phyloP scores from a whole-genome alignment of 2,113 vertebrate genomes.

The Oncorhynchus gorbuscha region DNA sequence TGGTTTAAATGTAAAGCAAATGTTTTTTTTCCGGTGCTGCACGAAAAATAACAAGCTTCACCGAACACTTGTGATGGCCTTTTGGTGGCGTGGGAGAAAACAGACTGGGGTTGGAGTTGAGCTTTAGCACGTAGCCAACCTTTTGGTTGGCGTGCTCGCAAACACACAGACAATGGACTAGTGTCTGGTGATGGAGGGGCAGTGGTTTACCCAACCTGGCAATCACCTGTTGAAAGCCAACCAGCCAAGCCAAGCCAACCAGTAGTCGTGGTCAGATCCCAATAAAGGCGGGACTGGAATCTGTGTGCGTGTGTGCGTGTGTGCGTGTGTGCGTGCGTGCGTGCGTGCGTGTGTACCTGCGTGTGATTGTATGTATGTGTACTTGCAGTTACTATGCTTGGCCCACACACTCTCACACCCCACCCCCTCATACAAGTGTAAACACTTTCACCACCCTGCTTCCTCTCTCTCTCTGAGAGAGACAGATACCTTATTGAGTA shows the following conservation, averaged over 20 bases:
- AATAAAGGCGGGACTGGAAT: background rate
- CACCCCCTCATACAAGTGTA: background rate
- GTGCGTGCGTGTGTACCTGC: no score
- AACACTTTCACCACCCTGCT: no score
- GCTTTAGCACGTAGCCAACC: slow-evolving; percentile 1
- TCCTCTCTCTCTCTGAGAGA: background rate
- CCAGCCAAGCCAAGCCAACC: background rate
- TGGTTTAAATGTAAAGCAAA: background rate
- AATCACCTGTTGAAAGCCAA: background rate
- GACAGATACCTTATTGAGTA: background rate
- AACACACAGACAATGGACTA: background rate
- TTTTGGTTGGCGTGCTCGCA: background rate
- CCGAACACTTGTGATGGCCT: slow-evolving; percentile 2
- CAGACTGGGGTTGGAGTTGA: background rate
- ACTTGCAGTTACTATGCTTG: background rate
- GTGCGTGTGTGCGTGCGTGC: no score
- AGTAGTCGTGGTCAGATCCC: background rate
- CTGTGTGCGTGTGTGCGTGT: background rate
- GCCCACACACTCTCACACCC: background rate
- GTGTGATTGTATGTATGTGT: no score
- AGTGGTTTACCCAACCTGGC: background rate
- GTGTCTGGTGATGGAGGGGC: background rate
- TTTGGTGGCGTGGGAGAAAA: slow-evolving; percentile 4
- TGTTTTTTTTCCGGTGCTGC: slow-evolving; percentile 28
- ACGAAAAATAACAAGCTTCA: background rate